These are phyloP conservation scores for Pollenia labialis DNA, from an alignment of 2,888 invertebrate species.

Conservation along the genomic window DNA sequence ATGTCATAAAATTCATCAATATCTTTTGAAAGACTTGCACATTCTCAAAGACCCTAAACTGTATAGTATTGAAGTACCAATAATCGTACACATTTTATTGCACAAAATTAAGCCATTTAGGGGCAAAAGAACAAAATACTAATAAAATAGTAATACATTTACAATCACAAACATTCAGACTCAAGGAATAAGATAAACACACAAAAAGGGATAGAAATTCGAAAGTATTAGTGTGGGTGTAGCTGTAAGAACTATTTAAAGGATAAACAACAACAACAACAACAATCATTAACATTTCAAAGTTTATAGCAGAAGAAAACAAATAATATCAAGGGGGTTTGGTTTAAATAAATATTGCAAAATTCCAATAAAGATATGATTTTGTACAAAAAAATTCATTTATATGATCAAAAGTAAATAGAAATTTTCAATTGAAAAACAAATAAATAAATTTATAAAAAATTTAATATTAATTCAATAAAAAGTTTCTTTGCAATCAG, in stretches of 20 bases:
- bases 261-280: constrained; percentile 41
- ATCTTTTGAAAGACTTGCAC: constrained; percentile 65
- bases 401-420: constrained; percentile 20
- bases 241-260: constrained; percentile 27
- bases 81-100: constrained; percentile 64
- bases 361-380: constrained; percentile 23
- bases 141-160: constrained; percentile 54
- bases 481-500: background rate
- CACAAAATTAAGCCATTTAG: constrained; percentile 66
- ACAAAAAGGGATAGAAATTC: constrained; percentile 23
- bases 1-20: constrained; percentile 46
- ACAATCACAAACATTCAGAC: background rate
- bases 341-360: constrained; percentile 18
- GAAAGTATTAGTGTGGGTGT: constrained; percentile 31
- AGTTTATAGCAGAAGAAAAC: constrained; percentile 49
- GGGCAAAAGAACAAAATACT: constrained; percentile 57
- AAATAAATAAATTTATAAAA: constrained; percentile 36
- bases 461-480: constrained; percentile 33
- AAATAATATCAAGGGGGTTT: constrained; percentile 33
- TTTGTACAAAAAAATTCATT: constrained; percentile 3
- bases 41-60: constrained; percentile 37
- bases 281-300: constrained; percentile 62
- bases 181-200: background rate
- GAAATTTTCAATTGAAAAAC: constrained; percentile 45
- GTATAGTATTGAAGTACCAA: constrained; percentile 43